Evolutionary conservation across 2,888 invertebrate genomes (phyloP).

Genomic region (Deilephila porcellus): DNA sequence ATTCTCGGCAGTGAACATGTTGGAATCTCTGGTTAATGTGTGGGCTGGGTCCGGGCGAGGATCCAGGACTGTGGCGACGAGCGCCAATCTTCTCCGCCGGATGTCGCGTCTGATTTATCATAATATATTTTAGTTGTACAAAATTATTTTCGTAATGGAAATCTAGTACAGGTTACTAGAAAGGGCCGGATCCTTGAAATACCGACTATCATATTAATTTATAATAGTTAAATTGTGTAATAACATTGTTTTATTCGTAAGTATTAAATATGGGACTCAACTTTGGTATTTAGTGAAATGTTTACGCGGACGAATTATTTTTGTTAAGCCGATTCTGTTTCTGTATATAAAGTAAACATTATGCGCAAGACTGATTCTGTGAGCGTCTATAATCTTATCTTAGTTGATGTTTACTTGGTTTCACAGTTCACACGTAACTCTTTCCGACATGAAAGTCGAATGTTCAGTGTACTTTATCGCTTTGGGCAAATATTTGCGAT

Average conservation of each 20-base stretch:
- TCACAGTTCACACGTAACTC: neutral
- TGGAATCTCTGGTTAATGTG: conserved; percentile 10
- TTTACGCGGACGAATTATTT: conserved; percentile 58
- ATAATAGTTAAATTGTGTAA: conserved; percentile 60
- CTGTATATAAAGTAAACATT: conserved; percentile 74
- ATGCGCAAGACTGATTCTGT: conserved; percentile 77
- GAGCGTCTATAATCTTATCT: conserved; percentile 53
- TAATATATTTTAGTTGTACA: conserved; percentile 67
- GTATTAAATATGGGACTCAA: conserved; percentile 82
- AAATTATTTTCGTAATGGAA: conserved; percentile 53
- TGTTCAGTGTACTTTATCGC: conserved; percentile 7
- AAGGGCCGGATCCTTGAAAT: conserved; percentile 74
- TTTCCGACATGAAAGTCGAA: conserved; percentile 18
- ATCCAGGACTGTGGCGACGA: neutral
- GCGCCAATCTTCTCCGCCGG: conserved; percentile 32
- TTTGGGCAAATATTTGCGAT: conserved; percentile 19
- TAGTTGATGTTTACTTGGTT: conserved; percentile 35
- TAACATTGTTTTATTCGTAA: conserved; percentile 71
- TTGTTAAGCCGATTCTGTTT: conserved; percentile 67
- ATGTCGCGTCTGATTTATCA: conserved; percentile 56
- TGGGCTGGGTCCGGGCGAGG: neutral
- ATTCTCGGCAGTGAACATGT: conserved; percentile 15
- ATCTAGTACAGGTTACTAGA: conserved; percentile 74
- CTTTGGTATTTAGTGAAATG: conserved; percentile 80
- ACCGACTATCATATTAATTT: conserved; percentile 64